These are phyloP conservation scores for Mormyrops boulengeri DNA, from an alignment of 2,797 vertebrate genomes.

Conservation along the genomic window DNA sequence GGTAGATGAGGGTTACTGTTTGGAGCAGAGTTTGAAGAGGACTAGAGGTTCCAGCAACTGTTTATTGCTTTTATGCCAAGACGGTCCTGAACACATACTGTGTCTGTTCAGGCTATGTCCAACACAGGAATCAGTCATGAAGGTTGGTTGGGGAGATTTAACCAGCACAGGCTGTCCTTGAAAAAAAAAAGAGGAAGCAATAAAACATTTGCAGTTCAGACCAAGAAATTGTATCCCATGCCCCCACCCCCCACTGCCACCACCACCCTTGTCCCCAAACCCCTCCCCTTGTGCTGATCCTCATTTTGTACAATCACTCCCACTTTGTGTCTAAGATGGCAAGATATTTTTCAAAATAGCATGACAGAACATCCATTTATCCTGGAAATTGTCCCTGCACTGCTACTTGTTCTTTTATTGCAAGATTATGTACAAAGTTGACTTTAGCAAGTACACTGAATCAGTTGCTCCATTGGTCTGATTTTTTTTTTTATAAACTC, in stretches of 20 bases:
- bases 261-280: background rate
- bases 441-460: background rate
- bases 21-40: conserved; percentile 45
- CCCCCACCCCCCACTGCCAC: background rate
- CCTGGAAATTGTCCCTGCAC: conserved; percentile 16
- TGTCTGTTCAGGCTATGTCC: conserved; percentile 19
- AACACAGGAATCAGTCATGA: conserved; percentile 7
- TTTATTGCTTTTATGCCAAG: conserved; percentile 29
- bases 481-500: background rate
- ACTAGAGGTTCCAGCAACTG: conserved; percentile 29
- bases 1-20: conserved; percentile 67
- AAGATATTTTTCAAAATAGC: conserved; percentile 22
- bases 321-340: background rate
- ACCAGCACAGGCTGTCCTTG: conserved; percentile 24
- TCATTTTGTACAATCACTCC: conserved; percentile 26
- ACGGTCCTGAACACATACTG: conserved; percentile 3
- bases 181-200: conserved; percentile 17
- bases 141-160: background rate
- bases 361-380: conserved; percentile 22
- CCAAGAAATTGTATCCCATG: conserved; percentile 20
- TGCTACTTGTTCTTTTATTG: background rate
- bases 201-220: conserved; percentile 17
- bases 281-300: background rate
- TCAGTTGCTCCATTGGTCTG: conserved; percentile 10
- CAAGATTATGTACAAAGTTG: conserved; percentile 3